Evolutionary conservation across 2,797 vertebrate genomes (phyloP), one percentile per base, ranked within the genome.

Genomic region (Hafferia zeledoni): DNA sequence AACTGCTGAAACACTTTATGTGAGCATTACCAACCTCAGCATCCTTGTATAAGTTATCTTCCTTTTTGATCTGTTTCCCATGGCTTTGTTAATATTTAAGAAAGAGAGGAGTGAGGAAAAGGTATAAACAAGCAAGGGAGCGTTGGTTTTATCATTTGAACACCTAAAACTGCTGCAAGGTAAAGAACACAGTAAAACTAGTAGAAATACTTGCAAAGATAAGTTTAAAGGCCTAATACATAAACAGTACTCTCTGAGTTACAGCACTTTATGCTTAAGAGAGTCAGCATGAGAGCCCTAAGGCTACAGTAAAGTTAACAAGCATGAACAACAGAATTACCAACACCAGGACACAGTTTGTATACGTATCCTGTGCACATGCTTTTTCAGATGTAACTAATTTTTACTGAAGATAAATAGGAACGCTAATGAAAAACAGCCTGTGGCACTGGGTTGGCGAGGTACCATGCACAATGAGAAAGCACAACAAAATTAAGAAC

Each of bases 351-450:
- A 93, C 86, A 79, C 10, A 74, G 77, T 87, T 95, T 84, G 37
- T 69, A 37, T 69, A 65, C 5, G 43, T 65, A 91, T 83, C 93
- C 85, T 78, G 68, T 77, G 64, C 78, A 77, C 46, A 75, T 30
- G 87, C 43, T 78, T 89, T 93, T 80, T 90, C 93, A 93, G 80
- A 92, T 91, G 90, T 92, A 89, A 93, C 78, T 85, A 85, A 89
- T 83, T 89, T 85, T 91, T 53, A 80, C 81, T 33, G 23, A 85
- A 57, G 74, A 86, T 60, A 90, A 92, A 86, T 39, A 81, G 39
- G 31, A 94, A 94, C 68, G 82, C n/a, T 89, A 91, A 93, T 83
- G n/a, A 89, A 68, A 59, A 25, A n/a, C 71, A 80, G 72, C 91
- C 84, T n/a, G 23, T 81, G 61, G 89, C 87, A 88, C 39, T 41